These are phyloP conservation scores for Datnioides undecimradiatus DNA, from an alignment of 2,113 vertebrate species.

Conservation along the genomic window DNA sequence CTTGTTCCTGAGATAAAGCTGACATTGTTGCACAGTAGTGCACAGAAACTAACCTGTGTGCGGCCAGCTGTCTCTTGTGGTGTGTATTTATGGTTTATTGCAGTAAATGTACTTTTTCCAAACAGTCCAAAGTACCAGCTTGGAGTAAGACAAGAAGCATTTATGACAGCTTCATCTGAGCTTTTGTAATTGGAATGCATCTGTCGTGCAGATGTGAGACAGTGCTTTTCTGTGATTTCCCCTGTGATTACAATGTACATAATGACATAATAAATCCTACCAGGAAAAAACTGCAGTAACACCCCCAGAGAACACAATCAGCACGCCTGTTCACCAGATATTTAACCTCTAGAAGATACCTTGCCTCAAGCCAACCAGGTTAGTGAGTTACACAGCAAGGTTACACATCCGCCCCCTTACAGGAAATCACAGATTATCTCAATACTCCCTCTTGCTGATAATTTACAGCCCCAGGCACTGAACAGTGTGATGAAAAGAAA, in stretches of 20 bases:
- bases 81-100: not conserved
- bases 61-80: not conserved
- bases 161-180: conserved; percentile 15
- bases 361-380: conserved; percentile 60
- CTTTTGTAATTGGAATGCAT: conserved; percentile 45
- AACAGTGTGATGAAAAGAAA: conserved; percentile 32
- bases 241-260: conserved; percentile 51
- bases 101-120: not conserved
- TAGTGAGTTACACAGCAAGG: conserved; percentile 45
- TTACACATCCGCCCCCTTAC: conserved; percentile 46
- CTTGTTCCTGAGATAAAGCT: not conserved
- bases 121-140: not conserved
- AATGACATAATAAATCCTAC: conserved; percentile 58
- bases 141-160: not conserved
- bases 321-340: conserved; percentile 37
- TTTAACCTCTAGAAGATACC: conserved; percentile 61
- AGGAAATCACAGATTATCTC: conserved; percentile 67
- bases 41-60: not conserved
- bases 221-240: conserved; percentile 56
- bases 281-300: conserved; percentile 35
- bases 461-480: conserved; percentile 41
- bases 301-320: conserved; percentile 38
- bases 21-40: conserved; percentile 6
- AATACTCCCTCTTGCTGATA: conserved; percentile 30
- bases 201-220: conserved; percentile 52